phyloP scores from a whole-genome alignment of 2,113 vertebrate species.

The Vimba vimba region DNA sequence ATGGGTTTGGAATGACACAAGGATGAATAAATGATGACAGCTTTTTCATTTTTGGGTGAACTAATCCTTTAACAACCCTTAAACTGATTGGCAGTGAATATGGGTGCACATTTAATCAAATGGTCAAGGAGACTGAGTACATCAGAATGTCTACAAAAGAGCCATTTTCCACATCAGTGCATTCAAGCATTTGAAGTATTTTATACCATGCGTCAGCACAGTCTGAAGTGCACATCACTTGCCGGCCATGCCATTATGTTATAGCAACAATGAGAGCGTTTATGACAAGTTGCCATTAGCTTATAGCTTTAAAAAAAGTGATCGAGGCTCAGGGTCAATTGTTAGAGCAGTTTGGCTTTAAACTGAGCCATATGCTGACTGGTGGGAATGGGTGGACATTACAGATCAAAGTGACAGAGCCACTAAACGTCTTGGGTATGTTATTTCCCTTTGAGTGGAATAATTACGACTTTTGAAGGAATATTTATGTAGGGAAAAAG shows the following conservation, averaged over 20 bases:
- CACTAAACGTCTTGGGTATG: background rate
- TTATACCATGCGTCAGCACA: background rate
- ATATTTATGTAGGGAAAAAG: slow-evolving; percentile 77
- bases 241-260: slow-evolving; percentile 24
- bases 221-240: background rate
- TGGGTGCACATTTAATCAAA: slow-evolving; percentile 27
- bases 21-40: background rate
- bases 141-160: slow-evolving; percentile 15
- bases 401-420: slow-evolving; percentile 61
- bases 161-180: slow-evolving; percentile 13
- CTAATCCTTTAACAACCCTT: slow-evolving; percentile 18
- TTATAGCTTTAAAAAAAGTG: slow-evolving; percentile 27
- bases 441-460: slow-evolving; percentile 61
- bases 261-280: slow-evolving; percentile 22
- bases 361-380: slow-evolving; percentile 74
- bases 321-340: slow-evolving; percentile 70
- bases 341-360: slow-evolving; percentile 72
- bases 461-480: slow-evolving; percentile 77
- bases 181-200: slow-evolving; percentile 9
- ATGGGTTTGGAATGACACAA: background rate
- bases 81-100: slow-evolving; percentile 22
- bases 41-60: slow-evolving; percentile 12
- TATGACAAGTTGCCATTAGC: slow-evolving; percentile 22
- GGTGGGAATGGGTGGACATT: slow-evolving; percentile 72
- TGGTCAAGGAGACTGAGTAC: slow-evolving; percentile 2